phyloP scores from a whole-genome alignment of 2,888 invertebrate genomes.

The Willowsia nigromaculata region DNA sequence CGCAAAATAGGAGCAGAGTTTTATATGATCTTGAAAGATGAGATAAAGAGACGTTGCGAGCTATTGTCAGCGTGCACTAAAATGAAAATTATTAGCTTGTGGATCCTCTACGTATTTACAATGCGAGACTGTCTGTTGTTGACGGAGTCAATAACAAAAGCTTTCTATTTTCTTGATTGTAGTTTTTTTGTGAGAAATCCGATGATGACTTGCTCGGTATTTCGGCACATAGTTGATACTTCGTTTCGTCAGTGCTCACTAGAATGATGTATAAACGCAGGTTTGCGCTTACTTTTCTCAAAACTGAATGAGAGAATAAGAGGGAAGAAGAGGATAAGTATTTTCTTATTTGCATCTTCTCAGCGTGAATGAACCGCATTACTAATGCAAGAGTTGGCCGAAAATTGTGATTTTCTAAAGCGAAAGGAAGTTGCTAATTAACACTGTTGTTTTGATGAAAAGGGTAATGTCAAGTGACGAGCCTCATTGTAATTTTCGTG shows the following conservation, averaged over 20 bases:
- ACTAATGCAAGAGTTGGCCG: constrained; percentile 61
- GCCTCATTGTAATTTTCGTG: constrained; percentile 21
- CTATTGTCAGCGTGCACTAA: constrained; percentile 60
- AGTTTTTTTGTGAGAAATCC: constrained; percentile 44
- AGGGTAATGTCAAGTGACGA: constrained; percentile 20
- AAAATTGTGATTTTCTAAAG: constrained; percentile 57
- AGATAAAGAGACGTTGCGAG: constrained; percentile 33
- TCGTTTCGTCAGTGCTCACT: not conserved
- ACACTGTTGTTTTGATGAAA: constrained; percentile 25
- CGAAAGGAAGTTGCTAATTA: constrained; percentile 65
- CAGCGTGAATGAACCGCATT: constrained; percentile 67
- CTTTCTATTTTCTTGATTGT: constrained; percentile 54
- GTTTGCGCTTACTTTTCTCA: not conserved
- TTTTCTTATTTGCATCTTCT: constrained; percentile 62
- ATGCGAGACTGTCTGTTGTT: constrained; percentile 41
- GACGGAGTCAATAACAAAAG: constrained; percentile 63
- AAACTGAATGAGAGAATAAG: not conserved
- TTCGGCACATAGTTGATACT: not conserved
- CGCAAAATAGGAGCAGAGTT: constrained; percentile 32
- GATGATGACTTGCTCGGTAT: constrained; percentile 8
- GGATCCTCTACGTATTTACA: constrained; percentile 20
- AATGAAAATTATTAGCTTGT: constrained; percentile 63
- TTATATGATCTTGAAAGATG: constrained; percentile 44
- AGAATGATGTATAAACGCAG: not conserved
- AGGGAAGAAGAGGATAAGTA: not conserved